Base-by-base conservation (phyloP, 1,140 invertebrate genomes). In the Bombus soroeensis region DNA sequence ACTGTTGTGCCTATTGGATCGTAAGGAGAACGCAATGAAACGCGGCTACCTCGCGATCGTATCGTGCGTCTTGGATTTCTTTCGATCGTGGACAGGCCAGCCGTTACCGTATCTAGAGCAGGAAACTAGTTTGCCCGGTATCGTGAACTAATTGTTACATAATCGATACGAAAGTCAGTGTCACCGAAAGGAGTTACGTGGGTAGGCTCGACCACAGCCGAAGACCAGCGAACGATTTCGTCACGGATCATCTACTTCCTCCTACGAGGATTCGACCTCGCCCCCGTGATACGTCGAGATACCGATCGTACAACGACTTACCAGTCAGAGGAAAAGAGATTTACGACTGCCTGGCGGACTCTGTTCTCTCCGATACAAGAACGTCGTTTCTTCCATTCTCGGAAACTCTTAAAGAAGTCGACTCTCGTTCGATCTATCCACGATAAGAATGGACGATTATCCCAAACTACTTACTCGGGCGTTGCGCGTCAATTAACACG, bases 101-200 rank as follows among this genome's bases (percentile, higher is more conserved):
- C 25, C 3, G 77, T 71, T 53, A n/a, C 43, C 53, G 41, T 81
- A 74, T 74, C 83, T 28, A 2, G 43, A 28, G 5, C 73, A 68
- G 71, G 47, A 57, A 83, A 83, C 88, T 66, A 13, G 79, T 78
- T 87, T 57, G 43, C 47, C 6, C 59, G 59, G 41, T 78, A 84
- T 68, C 57, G 34, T 0, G 28, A 18, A 34, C 70, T 81, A 79
- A 83, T 88, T 68, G 85, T 90, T 90, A 90, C 39, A 79, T 73
- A 90, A 90, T 57, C 62, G 34, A 43, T 53, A 81, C 68, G 86
- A 88, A 90, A 90, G 83, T 90, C 83, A 90, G 70, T 90, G 89
- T 90, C 88, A 90, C 47, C 15, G 82, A 70, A 82, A 81, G 32
- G 28, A 0, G 66, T 88, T 62, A 82, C 41, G 32, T 57, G 41